phyloP scores from a whole-genome alignment of 2,888 invertebrate genomes.

The Ditylenchus weischeri region DNA sequence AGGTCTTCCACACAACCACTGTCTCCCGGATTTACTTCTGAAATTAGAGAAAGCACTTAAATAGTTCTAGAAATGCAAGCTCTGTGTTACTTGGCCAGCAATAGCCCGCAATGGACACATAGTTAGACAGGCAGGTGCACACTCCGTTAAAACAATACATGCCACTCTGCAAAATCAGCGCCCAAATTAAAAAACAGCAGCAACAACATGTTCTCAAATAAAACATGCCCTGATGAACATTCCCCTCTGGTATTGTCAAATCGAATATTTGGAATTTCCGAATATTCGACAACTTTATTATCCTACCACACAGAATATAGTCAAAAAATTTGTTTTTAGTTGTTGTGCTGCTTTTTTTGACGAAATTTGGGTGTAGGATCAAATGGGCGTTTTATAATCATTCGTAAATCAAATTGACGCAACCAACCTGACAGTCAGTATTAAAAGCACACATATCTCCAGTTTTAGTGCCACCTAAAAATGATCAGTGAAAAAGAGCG shows the following conservation, averaged over 20 bases:
- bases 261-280: no score
- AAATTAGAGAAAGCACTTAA: constrained; percentile 11
- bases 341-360: no score
- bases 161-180: constrained; percentile 28
- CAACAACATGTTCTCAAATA: no score
- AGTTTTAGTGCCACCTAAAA: constrained; percentile 42
- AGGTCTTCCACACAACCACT: constrained; percentile 52
- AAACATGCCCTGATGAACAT: no score
- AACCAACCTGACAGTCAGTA: constrained; percentile 48
- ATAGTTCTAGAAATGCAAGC: not conserved
- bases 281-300: no score
- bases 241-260: no score
- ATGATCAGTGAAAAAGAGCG: not conserved
- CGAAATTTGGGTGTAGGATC: no score
- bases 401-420: not conserved
- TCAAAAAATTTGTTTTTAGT: no score
- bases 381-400: no score
- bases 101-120: constrained; percentile 51
- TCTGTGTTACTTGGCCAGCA: constrained; percentile 49
- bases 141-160: constrained; percentile 56
- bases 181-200: no score
- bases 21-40: constrained; percentile 55
- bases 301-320: no score
- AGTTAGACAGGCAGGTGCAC: constrained; percentile 50
- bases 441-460: constrained; percentile 53